Evolutionary conservation across 2,888 invertebrate genomes (phyloP), one percentile per base, ranked within the genome.

Genomic region (Salpingus planirostris): DNA sequence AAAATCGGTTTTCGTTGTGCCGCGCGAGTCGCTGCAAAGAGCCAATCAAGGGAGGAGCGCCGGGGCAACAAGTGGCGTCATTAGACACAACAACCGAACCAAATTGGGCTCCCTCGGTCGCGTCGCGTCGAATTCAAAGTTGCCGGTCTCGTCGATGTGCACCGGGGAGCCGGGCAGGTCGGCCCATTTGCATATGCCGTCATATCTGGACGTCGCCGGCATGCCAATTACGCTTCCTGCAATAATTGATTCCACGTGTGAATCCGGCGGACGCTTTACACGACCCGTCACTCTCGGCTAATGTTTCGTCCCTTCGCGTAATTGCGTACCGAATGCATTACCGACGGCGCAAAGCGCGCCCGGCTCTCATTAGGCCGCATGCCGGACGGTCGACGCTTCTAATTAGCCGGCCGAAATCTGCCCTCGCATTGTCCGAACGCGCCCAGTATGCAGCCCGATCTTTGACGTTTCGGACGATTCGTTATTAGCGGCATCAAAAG

Each of bases 41-140:
- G 18, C 18, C 21, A 18, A 18, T 18, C 18, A 18, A 18, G n/a
- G n/a, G n/a, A n/a, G n/a, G n/a, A 18, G 18, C 18, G 8, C 6
- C 36, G 36, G 42, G 42, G 52, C 52, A 52, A 52, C 52, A 52
- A 52, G 52, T 52, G 52, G 45, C 47, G 46, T 49, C 46, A 52
- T 52, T 49, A 52, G 47, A 47, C 39, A 28, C 38, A 47, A 51
- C 51, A 50, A 51, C 46, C 38, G 47, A 44, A 42, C 39, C 42
- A 49, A 50, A 52, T 50, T 52, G 50, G 47, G 35, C n/a, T n/a
- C n/a, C 35, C 22, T 31, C 21, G 23, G 26, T 32, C 23, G 21
- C 27, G 15, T 18, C 26, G 12, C 21, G 14, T 28, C 29, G 29
- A n/a, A n/a, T n/a, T n/a, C n/a, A n/a, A n/a, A n/a, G n/a, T n/a